A percentile compares a stretch with the other conserved stretches of the same genome.
Conservation (phyloP, 2,888 invertebrate species). For the Phengaris alcon region DNA sequence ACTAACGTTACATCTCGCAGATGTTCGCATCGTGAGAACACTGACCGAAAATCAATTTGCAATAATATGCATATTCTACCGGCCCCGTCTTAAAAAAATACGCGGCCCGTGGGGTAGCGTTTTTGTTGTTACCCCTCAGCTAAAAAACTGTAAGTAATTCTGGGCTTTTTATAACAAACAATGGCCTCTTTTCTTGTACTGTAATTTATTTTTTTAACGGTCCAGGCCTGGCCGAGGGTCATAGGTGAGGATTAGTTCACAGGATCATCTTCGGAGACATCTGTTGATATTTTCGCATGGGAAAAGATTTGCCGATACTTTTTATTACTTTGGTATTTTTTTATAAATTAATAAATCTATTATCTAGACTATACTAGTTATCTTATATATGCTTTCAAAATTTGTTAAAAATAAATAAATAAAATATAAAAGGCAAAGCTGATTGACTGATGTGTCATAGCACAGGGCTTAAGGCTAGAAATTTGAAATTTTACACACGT, state of each 20-base stretch:
- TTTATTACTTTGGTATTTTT: neutral
- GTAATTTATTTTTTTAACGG: conserved; percentile 71
- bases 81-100: conserved; percentile 64
- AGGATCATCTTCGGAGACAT: conserved; percentile 52
- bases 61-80: conserved; percentile 60
- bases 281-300: neutral
- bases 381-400: no score
- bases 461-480: no score
- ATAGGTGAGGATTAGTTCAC: conserved; percentile 73
- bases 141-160: conserved; percentile 63
- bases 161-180: conserved; percentile 69
- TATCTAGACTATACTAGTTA: no score
- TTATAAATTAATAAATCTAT: neutral
- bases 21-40: conserved; percentile 61
- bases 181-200: conserved; percentile 62
- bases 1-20: conserved; percentile 30
- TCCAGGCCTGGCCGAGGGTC: conserved; percentile 70
- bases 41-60: conserved; percentile 66
- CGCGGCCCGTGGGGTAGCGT: conserved; percentile 53
- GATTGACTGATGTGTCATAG: no score
- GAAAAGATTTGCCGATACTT: neutral
- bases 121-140: conserved; percentile 68
- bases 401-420: no score
- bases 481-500: no score
- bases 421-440: no score